phyloP scores from a whole-genome alignment of 2,888 invertebrate genomes.

The Hyposoter didymator region DNA sequence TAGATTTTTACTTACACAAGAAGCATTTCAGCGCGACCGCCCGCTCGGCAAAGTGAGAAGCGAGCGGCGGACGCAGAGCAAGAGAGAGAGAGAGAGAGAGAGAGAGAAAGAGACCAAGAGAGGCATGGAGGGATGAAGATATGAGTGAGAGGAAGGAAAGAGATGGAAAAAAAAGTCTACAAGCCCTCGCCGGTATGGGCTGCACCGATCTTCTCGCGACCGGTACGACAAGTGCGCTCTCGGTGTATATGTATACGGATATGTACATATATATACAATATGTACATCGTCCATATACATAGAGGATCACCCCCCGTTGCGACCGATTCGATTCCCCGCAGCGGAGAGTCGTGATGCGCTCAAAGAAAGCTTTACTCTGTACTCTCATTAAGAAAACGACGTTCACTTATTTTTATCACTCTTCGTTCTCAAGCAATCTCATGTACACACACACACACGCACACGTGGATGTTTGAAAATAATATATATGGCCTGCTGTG shows the following conservation, averaged over 20 bases:
- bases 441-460: neutral
- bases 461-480: neutral
- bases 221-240: constrained; percentile 67
- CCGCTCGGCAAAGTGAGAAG: constrained; percentile 69
- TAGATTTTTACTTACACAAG: constrained; percentile 85
- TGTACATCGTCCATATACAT: constrained; percentile 5
- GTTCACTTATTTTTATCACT: constrained; percentile 68
- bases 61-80: constrained; percentile 38
- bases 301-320: constrained; percentile 58
- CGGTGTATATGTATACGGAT: constrained; percentile 21
- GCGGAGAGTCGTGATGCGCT: constrained; percentile 68
- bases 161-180: constrained; percentile 80
- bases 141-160: constrained; percentile 13
- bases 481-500: constrained; percentile 10
- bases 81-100: constrained; percentile 4
- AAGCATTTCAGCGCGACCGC: constrained; percentile 83
- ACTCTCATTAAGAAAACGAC: constrained; percentile 83
- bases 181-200: constrained; percentile 71
- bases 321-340: constrained; percentile 67
- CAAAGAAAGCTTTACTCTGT: constrained; percentile 84
- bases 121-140: constrained; percentile 44
- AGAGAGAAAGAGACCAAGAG: constrained; percentile 31
- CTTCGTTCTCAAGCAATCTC: constrained; percentile 31
- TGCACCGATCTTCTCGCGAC: constrained; percentile 50
- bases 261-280: constrained; percentile 23